Conservation (phyloP, 2,888 invertebrate species). For the Drosophila ezoana region DNA sequence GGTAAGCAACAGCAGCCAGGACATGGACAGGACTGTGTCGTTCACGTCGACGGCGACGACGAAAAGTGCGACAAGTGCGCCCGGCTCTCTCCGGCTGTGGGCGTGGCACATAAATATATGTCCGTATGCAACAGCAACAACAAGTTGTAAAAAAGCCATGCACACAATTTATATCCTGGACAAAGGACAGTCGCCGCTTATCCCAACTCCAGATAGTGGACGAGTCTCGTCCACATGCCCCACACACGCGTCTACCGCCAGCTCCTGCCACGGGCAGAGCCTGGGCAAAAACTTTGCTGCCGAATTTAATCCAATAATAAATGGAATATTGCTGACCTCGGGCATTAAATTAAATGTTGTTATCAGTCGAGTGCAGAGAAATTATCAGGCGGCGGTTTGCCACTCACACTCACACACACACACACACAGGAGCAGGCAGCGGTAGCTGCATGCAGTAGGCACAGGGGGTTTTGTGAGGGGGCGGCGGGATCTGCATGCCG, state of each 20-base stretch:
- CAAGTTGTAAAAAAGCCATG: constrained; percentile 55
- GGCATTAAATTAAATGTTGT: constrained; percentile 86
- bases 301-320: constrained; percentile 85
- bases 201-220: constrained; percentile 69
- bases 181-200: constrained; percentile 61
- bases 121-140: constrained; percentile 41
- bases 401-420: constrained; percentile 47
- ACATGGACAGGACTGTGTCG: constrained; percentile 38
- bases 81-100: constrained; percentile 29
- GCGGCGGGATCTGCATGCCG: constrained; percentile 3
- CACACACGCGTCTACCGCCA: not conserved
- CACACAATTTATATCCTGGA: constrained; percentile 71
- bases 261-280: not conserved
- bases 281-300: constrained; percentile 78
- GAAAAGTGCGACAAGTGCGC: constrained; percentile 75
- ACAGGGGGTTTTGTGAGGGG: not conserved
- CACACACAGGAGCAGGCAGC: constrained; percentile 2
- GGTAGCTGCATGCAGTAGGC: constrained; percentile 9
- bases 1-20: constrained; percentile 42
- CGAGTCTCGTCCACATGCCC: constrained; percentile 14
- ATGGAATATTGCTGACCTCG: constrained; percentile 86
- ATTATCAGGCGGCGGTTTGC: constrained; percentile 81
- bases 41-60: constrained; percentile 38
- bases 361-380: constrained; percentile 85
- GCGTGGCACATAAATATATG: constrained; percentile 61